Evolutionary conservation across 2,888 invertebrate genomes (phyloP), one percentile per base, ranked within the genome.

Genomic region (Nemotelus pantherinus): DNA sequence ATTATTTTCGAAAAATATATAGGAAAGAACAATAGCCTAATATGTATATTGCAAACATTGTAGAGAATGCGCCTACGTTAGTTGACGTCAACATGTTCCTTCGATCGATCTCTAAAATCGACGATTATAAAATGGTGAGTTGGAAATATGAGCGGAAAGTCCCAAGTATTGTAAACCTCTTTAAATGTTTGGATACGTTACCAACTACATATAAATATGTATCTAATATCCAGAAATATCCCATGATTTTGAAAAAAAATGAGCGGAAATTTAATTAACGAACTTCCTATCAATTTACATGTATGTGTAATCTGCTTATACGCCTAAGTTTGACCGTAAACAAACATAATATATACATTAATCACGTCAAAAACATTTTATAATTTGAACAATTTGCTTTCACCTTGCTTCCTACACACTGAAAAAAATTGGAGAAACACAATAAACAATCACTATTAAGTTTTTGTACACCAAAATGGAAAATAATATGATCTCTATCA

Each of bases 111-210:
- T 96, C 96, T 92, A 96, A 97, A 94, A 97, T 98, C 91, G 95
- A 97, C 90, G 97, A 97, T 93, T 96, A 96, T 90, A 95, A 96
- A 92, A 98, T 97, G 97, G 97, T 97, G 94, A 96, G 96, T 95
- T 25, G 88, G 68, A 67, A 65, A 67, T 77, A 74, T 47, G 58
- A 41, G 47, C 41, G 7, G 45, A 74, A 53, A 48, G 53, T 77
- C 79, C 75, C 77, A 78, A 80, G 77, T 77, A 79, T 64, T 67
- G 39, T 67, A 25, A 48, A 67, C 44, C 67, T 48, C 44, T 67
- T 43, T 50, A 48, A 67, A 67, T 67, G 41, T 43, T 53, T 70
- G 55, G 53, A 55, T 3, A n/a, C 10, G 41, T 53, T 50, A 48
- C 50, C n/a, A 68, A 68, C 50, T 41, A 53, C 43, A 10, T 70